Evolutionary conservation across 30 jellyfish, hydroid and myxozoan genomes (phyloP), one percentile per base, ranked within the genome.

Genomic region (Hydra vulgaris): DNA sequence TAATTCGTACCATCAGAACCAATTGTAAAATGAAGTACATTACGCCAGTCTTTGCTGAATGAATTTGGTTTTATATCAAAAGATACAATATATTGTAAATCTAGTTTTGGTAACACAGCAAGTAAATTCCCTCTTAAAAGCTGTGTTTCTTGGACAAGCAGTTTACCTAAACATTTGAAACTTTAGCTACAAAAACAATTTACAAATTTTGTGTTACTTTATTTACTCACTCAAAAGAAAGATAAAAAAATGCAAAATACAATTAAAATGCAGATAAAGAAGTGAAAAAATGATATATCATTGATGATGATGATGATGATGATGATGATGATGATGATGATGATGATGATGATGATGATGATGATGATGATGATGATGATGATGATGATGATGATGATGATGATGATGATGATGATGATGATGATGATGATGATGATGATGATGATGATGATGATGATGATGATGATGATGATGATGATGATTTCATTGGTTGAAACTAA

Each of bases 371-470:
- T 73, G 81, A 73, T 73, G 81, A 73, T 73, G 71, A 73, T 73
- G 81, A 73, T 73, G 81, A 73, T 73, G 70, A 73, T 73, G 81
- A 73, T 73, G 81, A 73, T 73, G 81, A 73, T 73, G 81, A 73
- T 73, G 72, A 73, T 24, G 73, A 73, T 73, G 81, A 21, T 21
- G 73, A 73, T 73, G 81, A 73, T 21, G 7, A 15, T 8, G 81
- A 73, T 73, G 18, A 73, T 73, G 81, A 73, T 73, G 70, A 73
- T 73, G 81, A 73, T 73, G 81, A 73, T 73, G 81, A 73, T 73
- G 81, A 73, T 73, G 72, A 73, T 24, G 73, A 73, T 73, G 81
- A 21, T 21, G 73, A 73, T 73, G 81, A 73, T 21, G 7, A 15
- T 8, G 81, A 73, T 73, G 18, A n/a, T n/a, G n/a, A n/a, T n/a